Percentiles rank a stretch among this genome's conserved stretches.
Conservation (phyloP, 1,140 invertebrate species). For the Ceratitis capitata region DNA sequence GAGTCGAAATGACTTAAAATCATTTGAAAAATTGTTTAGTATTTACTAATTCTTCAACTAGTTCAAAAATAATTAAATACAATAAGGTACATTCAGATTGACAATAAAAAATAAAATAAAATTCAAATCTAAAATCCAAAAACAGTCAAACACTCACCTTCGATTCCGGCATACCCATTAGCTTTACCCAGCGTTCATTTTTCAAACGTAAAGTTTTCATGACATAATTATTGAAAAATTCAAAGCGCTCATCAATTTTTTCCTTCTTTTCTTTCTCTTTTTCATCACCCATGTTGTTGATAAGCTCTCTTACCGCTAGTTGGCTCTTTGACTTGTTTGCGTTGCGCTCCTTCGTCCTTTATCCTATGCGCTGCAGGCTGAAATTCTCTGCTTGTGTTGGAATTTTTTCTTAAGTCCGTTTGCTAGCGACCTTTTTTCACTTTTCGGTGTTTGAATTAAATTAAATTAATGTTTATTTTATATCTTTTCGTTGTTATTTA, state of each 20-base stretch:
- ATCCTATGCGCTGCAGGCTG: neutral
- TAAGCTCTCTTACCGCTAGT: neutral
- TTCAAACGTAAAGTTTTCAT: constrained; percentile 73
- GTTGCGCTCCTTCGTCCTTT: neutral
- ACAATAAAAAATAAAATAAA: too few relatives aligned
- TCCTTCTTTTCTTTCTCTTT: constrained; percentile 41
- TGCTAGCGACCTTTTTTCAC: too few relatives aligned
- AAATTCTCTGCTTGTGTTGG: too few relatives aligned
- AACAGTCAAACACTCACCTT: too few relatives aligned
- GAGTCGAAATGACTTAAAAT: too few relatives aligned
- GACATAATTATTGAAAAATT: constrained; percentile 64
- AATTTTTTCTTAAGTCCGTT: too few relatives aligned
- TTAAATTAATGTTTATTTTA: neutral
- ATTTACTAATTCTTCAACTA: too few relatives aligned
- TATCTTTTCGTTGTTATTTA: neutral
- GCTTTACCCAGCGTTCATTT: constrained; percentile 77
- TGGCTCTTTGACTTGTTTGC: neutral
- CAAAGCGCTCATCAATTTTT: constrained; percentile 56
- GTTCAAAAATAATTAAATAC: too few relatives aligned
- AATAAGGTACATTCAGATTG: too few relatives aligned
- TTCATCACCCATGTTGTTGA: neutral
- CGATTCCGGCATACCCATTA: constrained; percentile 72
- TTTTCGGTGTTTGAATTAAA: too few relatives aligned
- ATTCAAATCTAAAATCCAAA: too few relatives aligned
- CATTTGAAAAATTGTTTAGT: too few relatives aligned